Evolutionary conservation across 2,113 vertebrate genomes (phyloP), one percentile per base, ranked within the genome.

Genomic region (Syngnathus typhle): DNA sequence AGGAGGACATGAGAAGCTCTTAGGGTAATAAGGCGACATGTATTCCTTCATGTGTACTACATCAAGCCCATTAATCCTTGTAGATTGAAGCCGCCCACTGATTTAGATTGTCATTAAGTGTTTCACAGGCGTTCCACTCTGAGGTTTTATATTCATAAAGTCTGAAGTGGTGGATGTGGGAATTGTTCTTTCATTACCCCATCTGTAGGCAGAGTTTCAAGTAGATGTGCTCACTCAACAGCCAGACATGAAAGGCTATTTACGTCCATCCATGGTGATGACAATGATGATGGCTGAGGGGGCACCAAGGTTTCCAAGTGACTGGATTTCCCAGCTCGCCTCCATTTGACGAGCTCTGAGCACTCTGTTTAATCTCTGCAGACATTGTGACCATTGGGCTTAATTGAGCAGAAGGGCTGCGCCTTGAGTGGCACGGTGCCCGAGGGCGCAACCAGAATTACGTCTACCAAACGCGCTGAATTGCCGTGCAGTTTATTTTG

Each of bases 101-200:
- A 89, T 88, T 92, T 85, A 88, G 81, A 86, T 78, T 82, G 81
- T 81, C 89, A 88, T 92, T 88, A 90, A 83, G 83, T 85, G 82
- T 91, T 88, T 89, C 86, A 88, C 86, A 91, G 91, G 88, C 68
- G 87, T 88, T 88, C 81, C 84, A 87, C 83, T 87, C 75, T 11
- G 82, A 86, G 72, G 77, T 85, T 84, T 89, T 89, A 86, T 87
- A 84, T 85, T 83, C 51, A 73, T 82, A 82, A 80, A 84, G 77
- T 72, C 60, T 72, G 81, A 64, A 70, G 78, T 72, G 88, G 75
- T 73, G 73, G 76, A 77, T 75, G 78, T 80, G 77, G 83, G 88
- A 90, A 90, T 87, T 84, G 84, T 69, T 82, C 72, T 85, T 88
- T 90, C 87, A 91, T 91, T 90, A 84, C 81, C 76, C 72, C 59